Conservation (phyloP, 2,113 vertebrate species). For the Pluvianellus socialis region DNA sequence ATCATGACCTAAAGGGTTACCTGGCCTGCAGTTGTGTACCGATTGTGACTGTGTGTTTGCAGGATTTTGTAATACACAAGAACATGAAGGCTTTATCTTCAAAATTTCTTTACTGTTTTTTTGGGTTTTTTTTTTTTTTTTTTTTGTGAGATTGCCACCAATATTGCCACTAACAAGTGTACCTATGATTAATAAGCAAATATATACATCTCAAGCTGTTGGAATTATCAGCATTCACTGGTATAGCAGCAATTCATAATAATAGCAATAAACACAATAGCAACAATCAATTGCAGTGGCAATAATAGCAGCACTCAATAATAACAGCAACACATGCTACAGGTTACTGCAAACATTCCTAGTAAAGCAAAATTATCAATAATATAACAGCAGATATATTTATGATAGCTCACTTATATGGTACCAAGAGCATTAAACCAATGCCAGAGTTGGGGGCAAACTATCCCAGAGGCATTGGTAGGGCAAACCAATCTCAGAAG, state of each 20-base stretch:
- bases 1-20: neutral
- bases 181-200: neutral
- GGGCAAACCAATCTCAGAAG: neutral
- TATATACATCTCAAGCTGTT: neutral
- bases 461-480: too few relatives aligned
- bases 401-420: too few relatives aligned
- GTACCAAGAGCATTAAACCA: neutral
- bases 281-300: neutral
- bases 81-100: neutral
- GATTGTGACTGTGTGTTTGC: neutral
- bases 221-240: neutral
- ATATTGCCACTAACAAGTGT: neutral
- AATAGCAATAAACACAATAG: neutral
- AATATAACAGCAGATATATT: neutral
- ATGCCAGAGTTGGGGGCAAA: too few relatives aligned
- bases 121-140: too few relatives aligned
- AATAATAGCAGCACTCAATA: neutral
- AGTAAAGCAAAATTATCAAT: neutral
- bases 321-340: neutral
- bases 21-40: neutral
- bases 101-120: neutral
- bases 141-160: neutral
- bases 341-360: neutral
- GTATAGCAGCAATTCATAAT: neutral
- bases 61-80: neutral